phyloP scores from a whole-genome alignment of 2,113 vertebrate genomes.

The Ovis aries region ARS-UI_Ramb_v3.0 NC_056070.1:44168501-44169000 shows the following conservation, averaged over 20 bases:
- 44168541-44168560: background rate
- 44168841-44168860: background rate
- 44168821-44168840: background rate
- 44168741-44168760: background rate
- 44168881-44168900: background rate
- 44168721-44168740: background rate
- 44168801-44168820: background rate
- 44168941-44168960: background rate
- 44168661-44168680: background rate
- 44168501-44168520: background rate
- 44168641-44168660: background rate
- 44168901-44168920: background rate
- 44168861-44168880: background rate
- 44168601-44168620: background rate
- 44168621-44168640: accelerated
- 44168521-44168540: background rate
- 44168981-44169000: background rate
- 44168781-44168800: background rate
- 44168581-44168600: background rate
- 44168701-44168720: background rate
- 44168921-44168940: background rate
- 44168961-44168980: background rate
- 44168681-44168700: background rate
- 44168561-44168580: background rate
- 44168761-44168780: background rate